phyloP scores from a whole-genome alignment of 2,888 invertebrate species.

The Chaetogeoica ovagalla region DNA sequence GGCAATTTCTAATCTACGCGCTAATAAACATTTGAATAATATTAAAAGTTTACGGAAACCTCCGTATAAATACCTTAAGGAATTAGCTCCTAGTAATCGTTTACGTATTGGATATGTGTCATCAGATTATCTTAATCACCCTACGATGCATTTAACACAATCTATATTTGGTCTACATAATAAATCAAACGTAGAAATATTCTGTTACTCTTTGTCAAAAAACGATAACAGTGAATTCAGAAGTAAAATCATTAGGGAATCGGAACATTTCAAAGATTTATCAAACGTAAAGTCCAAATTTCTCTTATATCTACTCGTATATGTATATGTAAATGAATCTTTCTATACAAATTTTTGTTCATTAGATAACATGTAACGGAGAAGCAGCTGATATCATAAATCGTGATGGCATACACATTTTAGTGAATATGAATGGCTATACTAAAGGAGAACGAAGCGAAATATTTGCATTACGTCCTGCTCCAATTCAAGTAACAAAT shows the following conservation, averaged over 20 bases:
- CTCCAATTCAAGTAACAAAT: slow-evolving; percentile 81
- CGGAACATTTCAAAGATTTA: slow-evolving; percentile 95
- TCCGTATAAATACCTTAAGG: slow-evolving; percentile 72
- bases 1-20: slow-evolving; percentile 92
- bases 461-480: slow-evolving; percentile 94
- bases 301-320: neutral
- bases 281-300: slow-evolving; percentile 65
- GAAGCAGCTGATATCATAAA: slow-evolving; percentile 93
- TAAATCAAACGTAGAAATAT: slow-evolving; percentile 79
- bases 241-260: slow-evolving; percentile 83
- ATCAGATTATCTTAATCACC: slow-evolving; percentile 99
- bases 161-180: slow-evolving; percentile 95
- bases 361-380: slow-evolving; percentile 78
- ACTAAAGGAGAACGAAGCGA: slow-evolving; percentile 99
- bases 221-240: slow-evolving; percentile 97
- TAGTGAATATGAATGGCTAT: slow-evolving; percentile 99
- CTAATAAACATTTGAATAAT: slow-evolving; percentile 94
- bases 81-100: slow-evolving; percentile 65
- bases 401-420: slow-evolving; percentile 89
- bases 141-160: slow-evolving; percentile 99
- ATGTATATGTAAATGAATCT: too few relatives aligned
- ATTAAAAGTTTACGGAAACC: slow-evolving; percentile 84
- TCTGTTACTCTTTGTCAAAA: slow-evolving; percentile 88
- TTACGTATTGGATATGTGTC: slow-evolving; percentile 95
- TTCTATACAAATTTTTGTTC: slow-evolving; percentile 50